These are phyloP conservation scores for Patella ulyssiponensis DNA, from an alignment of 2,888 invertebrate species.

Conservation along the genomic window DNA sequence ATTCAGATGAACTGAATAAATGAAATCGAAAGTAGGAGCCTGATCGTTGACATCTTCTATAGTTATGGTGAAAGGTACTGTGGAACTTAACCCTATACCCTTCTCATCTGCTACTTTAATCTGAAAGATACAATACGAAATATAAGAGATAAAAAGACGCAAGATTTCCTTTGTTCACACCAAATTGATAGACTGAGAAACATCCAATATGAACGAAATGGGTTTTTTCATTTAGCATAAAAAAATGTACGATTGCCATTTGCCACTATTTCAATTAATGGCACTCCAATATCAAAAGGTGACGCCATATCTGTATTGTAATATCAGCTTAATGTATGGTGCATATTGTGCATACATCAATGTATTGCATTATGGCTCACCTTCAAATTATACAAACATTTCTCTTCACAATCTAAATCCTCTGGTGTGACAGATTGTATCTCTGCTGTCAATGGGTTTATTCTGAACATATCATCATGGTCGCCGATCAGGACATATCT, in stretches of 20 bases:
- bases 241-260: too few relatives aligned
- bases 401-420: constrained; percentile 25
- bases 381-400: constrained; percentile 17
- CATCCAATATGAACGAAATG: too few relatives aligned
- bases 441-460: constrained; percentile 22
- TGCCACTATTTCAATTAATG: too few relatives aligned
- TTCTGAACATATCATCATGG: constrained; percentile 19
- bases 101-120: constrained; percentile 24
- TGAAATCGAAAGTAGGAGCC: constrained; percentile 18
- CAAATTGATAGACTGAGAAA: too few relatives aligned
- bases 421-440: constrained; percentile 15
- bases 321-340: too few relatives aligned
- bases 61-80: constrained; percentile 17
- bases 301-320: too few relatives aligned
- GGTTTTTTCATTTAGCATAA: too few relatives aligned
- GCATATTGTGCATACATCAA: too few relatives aligned
- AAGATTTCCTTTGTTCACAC: too few relatives aligned
- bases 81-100: constrained; percentile 10
- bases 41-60: constrained; percentile 33
- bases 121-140: not conserved
- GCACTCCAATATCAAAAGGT: too few relatives aligned
- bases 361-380: not conserved
- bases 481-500: constrained; percentile 18
- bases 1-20: constrained; percentile 3
- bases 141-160: too few relatives aligned